phyloP scores from a whole-genome alignment of 2,888 invertebrate species.

The Aromia moschata region DNA sequence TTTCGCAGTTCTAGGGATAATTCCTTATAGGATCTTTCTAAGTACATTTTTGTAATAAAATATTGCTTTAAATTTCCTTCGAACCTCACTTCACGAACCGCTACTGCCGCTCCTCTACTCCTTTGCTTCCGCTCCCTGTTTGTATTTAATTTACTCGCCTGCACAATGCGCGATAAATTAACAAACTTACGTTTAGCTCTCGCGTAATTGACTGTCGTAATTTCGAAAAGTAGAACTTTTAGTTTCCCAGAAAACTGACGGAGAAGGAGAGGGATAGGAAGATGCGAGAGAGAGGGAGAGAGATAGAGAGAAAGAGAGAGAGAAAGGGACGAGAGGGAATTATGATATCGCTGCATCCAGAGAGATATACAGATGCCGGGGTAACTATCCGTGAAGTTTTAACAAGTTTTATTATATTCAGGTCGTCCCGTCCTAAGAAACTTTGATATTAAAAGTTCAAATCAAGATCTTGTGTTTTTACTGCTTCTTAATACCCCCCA shows the following conservation, averaged over 20 bases:
- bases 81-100: no score
- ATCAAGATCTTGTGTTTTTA: slow-evolving; percentile 29
- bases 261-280: no score
- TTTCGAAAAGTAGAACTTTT: slow-evolving; percentile 13
- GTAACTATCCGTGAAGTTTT: slow-evolving; percentile 31
- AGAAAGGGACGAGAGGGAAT: no score
- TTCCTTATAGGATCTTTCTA: no score
- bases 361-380: slow-evolving; percentile 8
- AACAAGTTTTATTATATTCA: slow-evolving; percentile 31
- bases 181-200: slow-evolving; percentile 11
- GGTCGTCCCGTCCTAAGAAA: slow-evolving; percentile 5
- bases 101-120: no score
- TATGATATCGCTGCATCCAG: slow-evolving; percentile 1
- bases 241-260: slow-evolving; percentile 13
- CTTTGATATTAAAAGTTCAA: slow-evolving; percentile 32
- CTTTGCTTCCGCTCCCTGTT: slow-evolving; percentile 13
- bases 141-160: slow-evolving; percentile 19
- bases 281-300: no score
- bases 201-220: slow-evolving; percentile 15
- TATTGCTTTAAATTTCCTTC: no score
- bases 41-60: no score
- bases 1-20: no score
- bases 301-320: no score
- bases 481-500: slow-evolving; percentile 27
- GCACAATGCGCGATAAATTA: slow-evolving; percentile 20